These are phyloP conservation scores for Bettongia penicillata DNA, from an alignment of 2,113 vertebrate genomes.

Conservation along the genomic window DNA sequence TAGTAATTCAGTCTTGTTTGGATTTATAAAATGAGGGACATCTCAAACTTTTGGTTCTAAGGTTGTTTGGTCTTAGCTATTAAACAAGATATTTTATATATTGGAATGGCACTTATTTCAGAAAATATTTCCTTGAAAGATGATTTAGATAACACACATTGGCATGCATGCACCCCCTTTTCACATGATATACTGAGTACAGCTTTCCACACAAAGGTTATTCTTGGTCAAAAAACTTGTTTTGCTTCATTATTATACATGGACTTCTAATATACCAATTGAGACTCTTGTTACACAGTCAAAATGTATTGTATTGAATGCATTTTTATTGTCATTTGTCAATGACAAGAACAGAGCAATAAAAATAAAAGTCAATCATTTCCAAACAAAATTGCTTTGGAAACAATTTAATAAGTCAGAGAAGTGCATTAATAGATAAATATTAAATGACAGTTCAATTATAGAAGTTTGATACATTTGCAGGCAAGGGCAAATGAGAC, in stretches of 20 bases:
- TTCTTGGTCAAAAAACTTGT: neutral
- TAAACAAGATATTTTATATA: conserved; percentile 2
- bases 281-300: neutral
- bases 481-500: conserved; percentile 16
- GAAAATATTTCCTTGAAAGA: neutral
- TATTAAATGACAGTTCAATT: conserved; percentile 26
- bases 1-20: neutral
- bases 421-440: conserved; percentile 50
- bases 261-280: neutral
- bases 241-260: conserved; percentile 45
- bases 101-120: neutral
- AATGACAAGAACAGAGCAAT: conserved; percentile 1
- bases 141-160: neutral
- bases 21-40: neutral
- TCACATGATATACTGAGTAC: neutral
- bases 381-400: conserved; percentile 57
- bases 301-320: neutral
- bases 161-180: neutral
- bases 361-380: conserved; percentile 60
- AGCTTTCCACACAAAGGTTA: neutral
- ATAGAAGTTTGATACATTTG: neutral
- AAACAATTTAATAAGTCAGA: conserved; percentile 56
- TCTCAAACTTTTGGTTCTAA: neutral
- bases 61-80: neutral
- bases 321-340: neutral